These are phyloP conservation scores for Cyprinodon variegatus DNA, from an alignment of 2,113 vertebrate genomes.

Conservation along the genomic window DNA sequence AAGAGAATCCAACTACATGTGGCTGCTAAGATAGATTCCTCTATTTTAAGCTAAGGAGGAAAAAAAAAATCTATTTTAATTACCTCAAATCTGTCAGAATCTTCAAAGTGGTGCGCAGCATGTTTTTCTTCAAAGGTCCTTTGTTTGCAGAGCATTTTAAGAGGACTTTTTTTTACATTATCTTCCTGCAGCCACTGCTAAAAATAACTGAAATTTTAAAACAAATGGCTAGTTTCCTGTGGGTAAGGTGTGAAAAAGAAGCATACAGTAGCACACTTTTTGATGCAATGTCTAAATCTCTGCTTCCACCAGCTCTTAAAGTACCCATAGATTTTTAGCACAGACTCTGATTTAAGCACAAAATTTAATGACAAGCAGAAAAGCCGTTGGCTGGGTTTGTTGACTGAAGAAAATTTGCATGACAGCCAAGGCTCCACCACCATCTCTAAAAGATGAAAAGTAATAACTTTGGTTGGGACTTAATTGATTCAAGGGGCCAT, in stretches of 20 bases:
- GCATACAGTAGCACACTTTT: not conserved
- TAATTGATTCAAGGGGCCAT: slow-evolving; percentile 29
- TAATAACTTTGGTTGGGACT: slow-evolving; percentile 27
- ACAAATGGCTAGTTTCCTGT: slow-evolving; percentile 1
- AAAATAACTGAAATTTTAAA: slow-evolving; percentile 15
- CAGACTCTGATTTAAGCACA: slow-evolving; percentile 15
- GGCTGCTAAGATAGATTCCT: slow-evolving; percentile 29
- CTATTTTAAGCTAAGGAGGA: slow-evolving; percentile 17
- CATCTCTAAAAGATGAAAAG: slow-evolving; percentile 29
- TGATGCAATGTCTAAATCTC: slow-evolving; percentile 10
- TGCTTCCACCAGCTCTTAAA: not conserved
- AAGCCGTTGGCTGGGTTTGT: slow-evolving; percentile 18
- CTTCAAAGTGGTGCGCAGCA: slow-evolving; percentile 15
- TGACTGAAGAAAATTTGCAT: slow-evolving; percentile 5
- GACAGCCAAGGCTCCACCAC: not conserved
- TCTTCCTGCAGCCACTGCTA: not conserved
- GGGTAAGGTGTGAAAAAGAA: slow-evolving; percentile 15
- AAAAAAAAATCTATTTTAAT: slow-evolving; percentile 31
- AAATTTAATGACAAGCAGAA: not conserved
- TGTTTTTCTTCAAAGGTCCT: not conserved
- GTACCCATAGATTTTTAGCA: slow-evolving; percentile 16
- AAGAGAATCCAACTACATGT: slow-evolving; percentile 43
- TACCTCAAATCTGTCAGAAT: slow-evolving; percentile 13
- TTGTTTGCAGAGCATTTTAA: not conserved
- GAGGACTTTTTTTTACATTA: not conserved